Conservation (phyloP, 2,797 vertebrate genomes). For the Gila robusta region DNA sequence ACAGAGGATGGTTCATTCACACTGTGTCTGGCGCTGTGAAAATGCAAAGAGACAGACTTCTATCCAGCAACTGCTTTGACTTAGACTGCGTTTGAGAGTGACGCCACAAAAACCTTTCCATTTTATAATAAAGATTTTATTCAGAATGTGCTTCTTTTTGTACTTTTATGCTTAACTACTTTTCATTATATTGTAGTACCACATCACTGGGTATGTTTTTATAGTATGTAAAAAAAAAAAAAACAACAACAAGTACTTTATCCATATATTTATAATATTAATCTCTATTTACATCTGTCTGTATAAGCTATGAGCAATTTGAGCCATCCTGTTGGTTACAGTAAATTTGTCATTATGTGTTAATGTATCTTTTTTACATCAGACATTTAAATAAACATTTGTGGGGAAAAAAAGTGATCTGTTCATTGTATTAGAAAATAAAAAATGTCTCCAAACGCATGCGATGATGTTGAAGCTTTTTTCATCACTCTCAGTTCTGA, state of each 20-base stretch:
- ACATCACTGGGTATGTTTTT: not conserved
- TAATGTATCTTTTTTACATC: not conserved
- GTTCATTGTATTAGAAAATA: not conserved
- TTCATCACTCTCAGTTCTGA: not conserved
- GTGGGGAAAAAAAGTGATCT: not conserved
- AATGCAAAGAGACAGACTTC: fast-evolving
- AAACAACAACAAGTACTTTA: not conserved
- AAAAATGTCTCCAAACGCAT: not conserved
- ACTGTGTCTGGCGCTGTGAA: conserved; percentile 38
- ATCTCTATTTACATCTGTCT: conserved; percentile 28
- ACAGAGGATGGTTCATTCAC: conserved; percentile 77
- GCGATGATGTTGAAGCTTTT: not conserved
- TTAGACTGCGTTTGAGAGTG: not conserved
- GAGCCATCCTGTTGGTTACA: not conserved
- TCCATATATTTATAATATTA: conserved; percentile 13
- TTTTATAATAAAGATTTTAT: not conserved
- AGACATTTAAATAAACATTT: conserved; percentile 6
- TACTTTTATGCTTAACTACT: not conserved
- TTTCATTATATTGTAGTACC: conserved; percentile 6
- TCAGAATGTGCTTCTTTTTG: not conserved
- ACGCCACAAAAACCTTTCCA: not conserved
- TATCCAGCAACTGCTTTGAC: not conserved
- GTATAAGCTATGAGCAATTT: not conserved
- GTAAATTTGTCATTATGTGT: not conserved
- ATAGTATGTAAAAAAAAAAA: not conserved